A percentile compares a stretch with the other conserved stretches of the same genome.
Evolutionary conservation across 2,797 vertebrate genomes (phyloP).

Genomic region (Numenius phaeopus): DNA sequence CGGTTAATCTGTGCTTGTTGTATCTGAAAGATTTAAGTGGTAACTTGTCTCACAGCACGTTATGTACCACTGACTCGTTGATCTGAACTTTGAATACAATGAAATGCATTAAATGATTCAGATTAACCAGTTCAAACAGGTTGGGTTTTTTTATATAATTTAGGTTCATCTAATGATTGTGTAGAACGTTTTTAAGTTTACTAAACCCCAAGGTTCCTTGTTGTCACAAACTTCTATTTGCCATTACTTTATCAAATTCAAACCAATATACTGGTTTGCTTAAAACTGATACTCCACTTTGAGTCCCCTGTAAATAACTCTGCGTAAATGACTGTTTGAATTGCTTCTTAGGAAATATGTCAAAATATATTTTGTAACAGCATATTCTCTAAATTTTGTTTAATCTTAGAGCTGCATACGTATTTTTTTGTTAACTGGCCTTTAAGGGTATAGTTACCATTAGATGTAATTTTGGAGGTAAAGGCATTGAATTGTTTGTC

Average conservation of each 20-base stretch:
- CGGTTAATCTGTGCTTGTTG: conserved; percentile 69
- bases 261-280: conserved; percentile 56
- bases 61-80: conserved; percentile 64
- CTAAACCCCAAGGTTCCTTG: conserved; percentile 48
- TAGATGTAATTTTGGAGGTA: conserved; percentile 57
- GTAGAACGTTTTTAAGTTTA: conserved; percentile 59
- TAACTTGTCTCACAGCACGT: conserved; percentile 66
- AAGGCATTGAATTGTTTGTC: conserved; percentile 25
- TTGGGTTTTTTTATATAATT: conserved; percentile 47
- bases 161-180: conserved; percentile 59
- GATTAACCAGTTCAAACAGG: conserved; percentile 44
- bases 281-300: conserved; percentile 42
- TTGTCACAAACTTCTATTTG: conserved; percentile 22
- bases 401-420: conserved; percentile 63
- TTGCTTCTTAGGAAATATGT: conserved; percentile 73
- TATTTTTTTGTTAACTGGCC: conserved; percentile 67
- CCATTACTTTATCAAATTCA: conserved; percentile 63
- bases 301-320: conserved; percentile 77
- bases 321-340: conserved; percentile 71
- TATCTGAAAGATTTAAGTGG: conserved; percentile 67
- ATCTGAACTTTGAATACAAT: conserved; percentile 71
- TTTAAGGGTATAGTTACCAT: conserved; percentile 64
- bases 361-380: conserved; percentile 66
- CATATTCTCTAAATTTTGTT: conserved; percentile 76
- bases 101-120: conserved; percentile 63